Percentiles rank a stretch among this genome's conserved stretches.
phyloP scores from a whole-genome alignment of 2,888 invertebrate genomes.

The Oxyteleia sp. region DNA sequence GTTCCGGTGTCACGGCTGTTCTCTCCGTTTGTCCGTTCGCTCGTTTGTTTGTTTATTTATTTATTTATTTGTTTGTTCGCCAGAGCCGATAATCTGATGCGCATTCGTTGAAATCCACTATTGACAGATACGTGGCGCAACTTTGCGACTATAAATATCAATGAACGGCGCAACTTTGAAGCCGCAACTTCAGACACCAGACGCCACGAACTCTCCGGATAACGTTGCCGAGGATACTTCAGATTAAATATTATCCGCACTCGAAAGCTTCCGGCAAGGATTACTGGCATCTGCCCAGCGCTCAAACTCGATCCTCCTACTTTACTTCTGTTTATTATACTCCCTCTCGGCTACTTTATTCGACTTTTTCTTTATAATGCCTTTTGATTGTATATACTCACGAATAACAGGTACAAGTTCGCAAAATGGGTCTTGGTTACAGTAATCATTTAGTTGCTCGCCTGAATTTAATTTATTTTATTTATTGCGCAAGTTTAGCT shows the following conservation, averaged over 20 bases:
- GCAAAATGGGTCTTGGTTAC: too few species aligned
- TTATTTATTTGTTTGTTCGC: constrained; percentile 11
- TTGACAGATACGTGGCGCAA: constrained; percentile 35
- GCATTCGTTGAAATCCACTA: constrained; percentile 32
- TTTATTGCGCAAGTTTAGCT: too few species aligned
- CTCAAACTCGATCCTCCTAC: constrained; percentile 21
- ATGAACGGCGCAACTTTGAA: constrained; percentile 71
- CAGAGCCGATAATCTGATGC: constrained; percentile 35
- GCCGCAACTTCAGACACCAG: constrained; percentile 69
- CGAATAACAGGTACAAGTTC: not conserved
- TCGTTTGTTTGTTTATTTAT: too few species aligned
- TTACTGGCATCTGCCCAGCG: constrained; percentile 72
- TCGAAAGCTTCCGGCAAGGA: constrained; percentile 69
- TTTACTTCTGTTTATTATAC: constrained; percentile 56
- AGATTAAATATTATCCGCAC: constrained; percentile 73
- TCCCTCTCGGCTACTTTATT: not conserved
- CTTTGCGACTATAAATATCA: constrained; percentile 69
- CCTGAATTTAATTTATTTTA: too few species aligned
- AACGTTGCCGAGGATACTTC: constrained; percentile 67
- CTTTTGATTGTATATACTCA: too few species aligned
- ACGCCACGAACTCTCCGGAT: constrained; percentile 62
- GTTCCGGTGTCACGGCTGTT: too few species aligned
- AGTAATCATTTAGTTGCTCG: too few species aligned
- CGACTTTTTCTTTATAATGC: too few species aligned
- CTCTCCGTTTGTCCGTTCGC: too few species aligned